phyloP scores from a whole-genome alignment of 2,888 invertebrate species.

The Zootermopsis nevadensis region DNA sequence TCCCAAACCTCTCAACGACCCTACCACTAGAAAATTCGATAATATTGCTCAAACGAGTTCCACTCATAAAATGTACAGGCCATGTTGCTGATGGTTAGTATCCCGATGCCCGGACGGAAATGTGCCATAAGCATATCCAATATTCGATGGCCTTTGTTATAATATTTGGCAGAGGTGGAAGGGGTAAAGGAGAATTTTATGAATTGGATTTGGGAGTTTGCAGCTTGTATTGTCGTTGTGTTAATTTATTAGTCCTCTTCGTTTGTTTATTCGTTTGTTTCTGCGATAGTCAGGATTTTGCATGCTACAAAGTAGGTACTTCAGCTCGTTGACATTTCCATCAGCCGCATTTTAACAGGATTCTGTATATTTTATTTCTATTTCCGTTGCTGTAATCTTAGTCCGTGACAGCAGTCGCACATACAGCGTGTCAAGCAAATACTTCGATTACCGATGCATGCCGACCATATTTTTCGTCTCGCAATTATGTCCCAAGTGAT shows the following conservation, averaged over 20 bases:
- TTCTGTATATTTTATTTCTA: background rate
- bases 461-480: too few species aligned
- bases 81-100: constrained; percentile 16
- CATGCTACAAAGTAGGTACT: background rate
- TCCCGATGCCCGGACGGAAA: background rate
- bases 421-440: background rate
- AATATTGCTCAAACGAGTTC: constrained; percentile 45
- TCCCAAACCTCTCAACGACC: constrained; percentile 15
- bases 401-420: background rate
- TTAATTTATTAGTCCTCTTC: constrained; percentile 16
- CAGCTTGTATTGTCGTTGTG: constrained; percentile 9
- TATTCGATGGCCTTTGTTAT: constrained; percentile 19
- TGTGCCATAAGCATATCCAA: background rate
- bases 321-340: background rate
- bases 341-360: background rate
- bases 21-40: constrained; percentile 45
- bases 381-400: background rate
- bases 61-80: constrained; percentile 37
- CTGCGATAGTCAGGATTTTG: background rate
- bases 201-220: background rate
- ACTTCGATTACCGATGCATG: too few species aligned
- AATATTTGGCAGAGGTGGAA: background rate
- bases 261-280: background rate
- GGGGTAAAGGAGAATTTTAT: background rate
- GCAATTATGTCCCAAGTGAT: too few species aligned